These are phyloP conservation scores for Melanostoma mellinum DNA, from an alignment of 2,888 invertebrate genomes.

Conservation along the genomic window DNA sequence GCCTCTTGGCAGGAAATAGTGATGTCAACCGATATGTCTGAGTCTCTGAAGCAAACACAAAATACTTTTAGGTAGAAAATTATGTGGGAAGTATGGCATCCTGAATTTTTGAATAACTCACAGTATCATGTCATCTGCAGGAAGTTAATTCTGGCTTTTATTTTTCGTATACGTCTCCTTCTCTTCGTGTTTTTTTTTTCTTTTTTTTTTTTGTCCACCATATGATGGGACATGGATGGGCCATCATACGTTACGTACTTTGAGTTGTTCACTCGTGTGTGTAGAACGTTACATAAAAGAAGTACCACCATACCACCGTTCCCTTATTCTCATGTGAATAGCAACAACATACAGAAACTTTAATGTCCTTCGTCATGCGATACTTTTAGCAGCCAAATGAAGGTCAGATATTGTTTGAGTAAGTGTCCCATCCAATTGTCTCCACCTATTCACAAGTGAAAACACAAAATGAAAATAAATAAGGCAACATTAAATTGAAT, in stretches of 20 bases:
- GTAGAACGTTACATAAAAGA: background rate
- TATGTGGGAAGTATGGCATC: background rate
- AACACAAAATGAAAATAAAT: too few relatives aligned
- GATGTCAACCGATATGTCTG: slow-evolving; percentile 5
- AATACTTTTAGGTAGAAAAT: background rate
- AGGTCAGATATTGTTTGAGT: background rate
- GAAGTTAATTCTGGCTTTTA: background rate
- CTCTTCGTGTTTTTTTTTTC: too few relatives aligned
- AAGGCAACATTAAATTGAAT: too few relatives aligned
- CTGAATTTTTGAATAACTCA: slow-evolving; percentile 1
- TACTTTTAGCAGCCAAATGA: background rate
- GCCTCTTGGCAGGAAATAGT: slow-evolving; percentile 22
- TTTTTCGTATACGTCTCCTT: background rate
- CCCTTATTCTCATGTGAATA: too few relatives aligned
- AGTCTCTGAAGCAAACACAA: background rate
- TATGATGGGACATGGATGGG: background rate
- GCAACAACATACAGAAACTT: background rate
- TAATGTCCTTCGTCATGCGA: background rate
- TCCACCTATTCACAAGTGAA: too few relatives aligned
- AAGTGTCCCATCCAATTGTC: background rate
- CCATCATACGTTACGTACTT: background rate
- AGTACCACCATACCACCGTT: background rate
- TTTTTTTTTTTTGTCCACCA: background rate
- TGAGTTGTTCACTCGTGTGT: background rate
- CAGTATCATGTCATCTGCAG: slow-evolving; percentile 1